Evolutionary conservation across 2,888 invertebrate genomes (phyloP).

Genomic region (Trissolcus brochymenae): DNA sequence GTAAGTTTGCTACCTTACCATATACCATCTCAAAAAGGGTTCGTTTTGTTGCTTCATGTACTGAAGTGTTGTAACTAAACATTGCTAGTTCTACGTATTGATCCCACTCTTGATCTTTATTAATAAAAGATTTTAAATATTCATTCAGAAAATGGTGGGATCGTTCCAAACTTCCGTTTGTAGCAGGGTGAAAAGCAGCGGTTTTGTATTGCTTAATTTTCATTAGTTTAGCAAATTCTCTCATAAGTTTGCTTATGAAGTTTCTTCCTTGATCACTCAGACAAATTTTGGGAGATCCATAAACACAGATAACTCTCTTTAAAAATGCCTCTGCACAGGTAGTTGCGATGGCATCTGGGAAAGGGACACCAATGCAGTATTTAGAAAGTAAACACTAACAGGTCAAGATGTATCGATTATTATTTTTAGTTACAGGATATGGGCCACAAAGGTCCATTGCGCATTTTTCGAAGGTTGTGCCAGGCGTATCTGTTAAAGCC

Average conservation of each 20-base stretch:
- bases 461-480: not conserved
- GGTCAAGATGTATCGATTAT: not conserved
- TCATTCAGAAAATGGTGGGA: not conserved
- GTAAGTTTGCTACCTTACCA: not conserved
- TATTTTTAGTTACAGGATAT: not conserved
- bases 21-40: not conserved
- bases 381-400: not conserved
- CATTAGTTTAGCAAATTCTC: not conserved
- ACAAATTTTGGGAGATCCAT: not conserved
- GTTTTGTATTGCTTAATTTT: conserved; percentile 5
- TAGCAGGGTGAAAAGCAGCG: conserved; percentile 4
- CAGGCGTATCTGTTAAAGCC: not conserved
- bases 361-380: conserved; percentile 4
- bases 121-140: conserved; percentile 1
- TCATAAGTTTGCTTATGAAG: conserved; percentile 8
- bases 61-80: conserved; percentile 1
- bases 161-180: not conserved
- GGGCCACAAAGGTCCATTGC: not conserved
- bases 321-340: conserved; percentile 2
- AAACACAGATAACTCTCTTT: not conserved
- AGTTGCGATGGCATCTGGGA: not conserved
- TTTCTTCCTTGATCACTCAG: conserved; percentile 9
- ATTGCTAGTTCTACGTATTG: not conserved
- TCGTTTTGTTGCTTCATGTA: not conserved
- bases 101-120: not conserved